Conservation (phyloP, 1,140 invertebrate species). For the Hypsibius dujardini region DNA sequence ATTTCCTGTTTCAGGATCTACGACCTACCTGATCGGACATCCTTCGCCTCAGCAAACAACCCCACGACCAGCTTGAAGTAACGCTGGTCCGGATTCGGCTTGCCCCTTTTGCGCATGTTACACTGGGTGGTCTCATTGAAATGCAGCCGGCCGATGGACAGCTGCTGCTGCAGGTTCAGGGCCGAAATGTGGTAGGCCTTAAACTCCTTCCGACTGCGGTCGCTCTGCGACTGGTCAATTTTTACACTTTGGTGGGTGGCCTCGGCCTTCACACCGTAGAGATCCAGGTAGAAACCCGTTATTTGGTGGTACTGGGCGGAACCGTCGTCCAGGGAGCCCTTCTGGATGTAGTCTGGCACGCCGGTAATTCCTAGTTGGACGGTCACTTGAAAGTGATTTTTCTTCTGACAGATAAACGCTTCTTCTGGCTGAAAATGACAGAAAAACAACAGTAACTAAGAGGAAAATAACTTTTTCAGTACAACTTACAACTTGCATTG, state of each 20-base stretch:
- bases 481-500: not conserved
- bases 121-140: conserved; percentile 96
- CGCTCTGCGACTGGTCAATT: conserved; percentile 92
- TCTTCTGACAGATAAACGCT: conserved; percentile 98
- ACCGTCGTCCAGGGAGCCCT: conserved; percentile 47
- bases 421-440: conserved; percentile 54
- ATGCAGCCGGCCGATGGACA: conserved; percentile 85
- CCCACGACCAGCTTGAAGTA: conserved; percentile 82
- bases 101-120: conserved; percentile 95
- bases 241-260: conserved; percentile 78
- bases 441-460: not conserved
- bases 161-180: conserved; percentile 39
- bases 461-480: no score
- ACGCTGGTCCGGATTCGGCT: conserved; percentile 92
- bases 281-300: conserved; percentile 75
- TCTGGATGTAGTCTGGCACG: conserved; percentile 73
- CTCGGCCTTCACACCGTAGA: conserved; percentile 94
- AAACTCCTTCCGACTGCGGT: conserved; percentile 89
- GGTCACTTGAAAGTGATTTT: conserved; percentile 97
- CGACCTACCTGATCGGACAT: conserved; percentile 40
- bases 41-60: conserved; percentile 55
- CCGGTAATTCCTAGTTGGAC: conserved; percentile 53
- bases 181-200: conserved; percentile 44
- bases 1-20: no score
- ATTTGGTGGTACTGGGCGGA: conserved; percentile 47